Evolutionary conservation across 2,888 invertebrate genomes (phyloP), one percentile per base, ranked within the genome.

Genomic region (Lordiphosa fenestrarum): DNA sequence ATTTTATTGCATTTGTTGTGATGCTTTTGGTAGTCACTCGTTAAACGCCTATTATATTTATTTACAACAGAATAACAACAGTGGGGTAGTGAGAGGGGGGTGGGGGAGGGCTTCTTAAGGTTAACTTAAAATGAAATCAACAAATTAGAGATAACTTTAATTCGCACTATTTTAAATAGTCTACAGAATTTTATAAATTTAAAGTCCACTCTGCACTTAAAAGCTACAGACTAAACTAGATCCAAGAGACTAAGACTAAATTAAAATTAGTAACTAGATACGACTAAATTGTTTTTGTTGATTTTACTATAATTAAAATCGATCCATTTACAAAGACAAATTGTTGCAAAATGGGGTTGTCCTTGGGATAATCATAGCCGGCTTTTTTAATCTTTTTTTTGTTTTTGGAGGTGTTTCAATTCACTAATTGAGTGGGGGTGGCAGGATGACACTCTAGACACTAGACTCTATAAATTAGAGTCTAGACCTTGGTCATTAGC

Each of bases 301-400:
- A 15, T 44, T 44, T 33, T 25, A 15, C 44, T 44, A 33, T 65
- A 63, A 84, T 87, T 88, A 88, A 88, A 87, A 88, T 88, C 89
- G 89, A 88, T 89, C 86, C 89, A 88, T 89, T 88, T 88, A 88
- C 87, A 89, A 87, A 85, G 80, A 66, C 82, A 77, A 77, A 67
- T 81, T 84, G 70, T 73, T 67, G 63, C 61, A 81, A 84, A 83
- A 65, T 40, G 41, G 12, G 33, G 30, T 41, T 41, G 36, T 53
- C 10, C 35, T 25, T 52, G 40, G 41, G 21, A 49, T 52, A 54
- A 51, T 57, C 63, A 62, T 66, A 67, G 61, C 67, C 67, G 60
- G 58, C 38, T 61, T 30, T 30, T 30, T 30, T 30, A 30, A 30
- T 30, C 10, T 23, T 23, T 23, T 23, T 23, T 30, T 30, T 15